Evolutionary conservation across 2,888 invertebrate genomes (phyloP), one percentile per base, ranked within the genome.

Genomic region (Pheosia gnoma): DNA sequence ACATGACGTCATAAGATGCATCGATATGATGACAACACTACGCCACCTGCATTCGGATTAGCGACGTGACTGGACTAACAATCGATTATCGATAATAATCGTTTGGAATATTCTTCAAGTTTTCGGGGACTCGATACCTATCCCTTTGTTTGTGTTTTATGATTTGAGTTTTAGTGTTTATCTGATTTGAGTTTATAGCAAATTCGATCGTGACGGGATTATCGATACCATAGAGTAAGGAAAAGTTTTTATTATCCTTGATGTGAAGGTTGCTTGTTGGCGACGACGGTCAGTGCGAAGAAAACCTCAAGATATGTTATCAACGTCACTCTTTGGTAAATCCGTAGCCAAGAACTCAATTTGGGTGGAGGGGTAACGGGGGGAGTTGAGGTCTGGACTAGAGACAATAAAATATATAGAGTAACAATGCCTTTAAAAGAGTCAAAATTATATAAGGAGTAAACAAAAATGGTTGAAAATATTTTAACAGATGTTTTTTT

Each of bases 1-100:
- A 45, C 4, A 41, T 85, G 83, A 84, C 83, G 85, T 85, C 85
- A 86, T n/a, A 60, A 59, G 57, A 58, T 74, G 72, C 77, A 73
- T 66, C 70, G 67, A 70, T 77, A 66, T 65, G 72, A 70, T 77
- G 77, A 77, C 78, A 77, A 70, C 75, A 78, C 74, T 67, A 71
- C 61, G 60, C 63, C 58, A 58, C 61, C 57, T 63, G 74, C 70
- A 81, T 82, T 77, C 76, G 66, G 72, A 83, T 68, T 82, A 75
- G 73, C 62, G 74, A 80, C 82, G 84, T 82, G 84, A 69, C 60
- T 11, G 38, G 78, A 75, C 75, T 75, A 36, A 13, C 61, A 74
- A 77, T 65, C 67, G 68, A 75, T 64, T 67, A 66, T 68, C 66
- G 65, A 68, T 64, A 62, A 62, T 65, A 62, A 65, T 62, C 62